Evolutionary conservation across 2,888 invertebrate species (phyloP).

Genomic region (Mongoloraphidia duomilia): DNA sequence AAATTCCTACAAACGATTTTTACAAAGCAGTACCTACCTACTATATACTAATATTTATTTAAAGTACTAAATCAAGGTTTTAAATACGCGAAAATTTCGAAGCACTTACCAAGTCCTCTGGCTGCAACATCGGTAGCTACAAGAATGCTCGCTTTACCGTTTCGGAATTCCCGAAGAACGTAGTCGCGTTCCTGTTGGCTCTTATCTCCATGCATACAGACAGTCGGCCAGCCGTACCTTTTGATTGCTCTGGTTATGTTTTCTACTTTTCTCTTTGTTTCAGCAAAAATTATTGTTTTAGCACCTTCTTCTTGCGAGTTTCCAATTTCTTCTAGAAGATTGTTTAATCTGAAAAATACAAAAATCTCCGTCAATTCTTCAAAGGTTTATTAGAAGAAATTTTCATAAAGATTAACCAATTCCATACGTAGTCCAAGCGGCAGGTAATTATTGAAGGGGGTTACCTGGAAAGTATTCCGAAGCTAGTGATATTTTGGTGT

Average conservation of each 20-base stretch:
- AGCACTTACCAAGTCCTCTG: slow-evolving; percentile 75
- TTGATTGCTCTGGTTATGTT: slow-evolving; percentile 68
- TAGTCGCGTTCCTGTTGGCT: slow-evolving; percentile 74
- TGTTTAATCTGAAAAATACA: slow-evolving; percentile 44
- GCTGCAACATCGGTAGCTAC: slow-evolving; percentile 98
- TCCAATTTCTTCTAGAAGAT: slow-evolving; percentile 65
- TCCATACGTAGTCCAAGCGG: no score
- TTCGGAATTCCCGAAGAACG: slow-evolving; percentile 79
- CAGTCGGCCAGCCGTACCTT: slow-evolving; percentile 46
- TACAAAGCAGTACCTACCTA: no score
- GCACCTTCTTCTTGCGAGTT: slow-evolving; percentile 66
- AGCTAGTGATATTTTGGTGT: no score
- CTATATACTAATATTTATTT: no score
- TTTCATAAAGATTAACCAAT: no score
- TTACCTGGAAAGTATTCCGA: no score
- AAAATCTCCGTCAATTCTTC: slow-evolving; percentile 14
- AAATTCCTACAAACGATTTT: no score
- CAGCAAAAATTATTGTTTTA: slow-evolving; percentile 91
- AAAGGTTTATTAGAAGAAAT: no score
- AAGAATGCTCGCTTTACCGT: slow-evolving; percentile 74
- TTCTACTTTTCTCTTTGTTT: slow-evolving; percentile 83
- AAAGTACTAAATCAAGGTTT: no score
- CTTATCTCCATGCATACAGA: slow-evolving; percentile 54
- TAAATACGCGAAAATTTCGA: neutral
- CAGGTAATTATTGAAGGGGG: no score